These are phyloP conservation scores for Paedocypris sp. DNA, from an alignment of 2,113 vertebrate genomes.

Conservation along the genomic window DNA sequence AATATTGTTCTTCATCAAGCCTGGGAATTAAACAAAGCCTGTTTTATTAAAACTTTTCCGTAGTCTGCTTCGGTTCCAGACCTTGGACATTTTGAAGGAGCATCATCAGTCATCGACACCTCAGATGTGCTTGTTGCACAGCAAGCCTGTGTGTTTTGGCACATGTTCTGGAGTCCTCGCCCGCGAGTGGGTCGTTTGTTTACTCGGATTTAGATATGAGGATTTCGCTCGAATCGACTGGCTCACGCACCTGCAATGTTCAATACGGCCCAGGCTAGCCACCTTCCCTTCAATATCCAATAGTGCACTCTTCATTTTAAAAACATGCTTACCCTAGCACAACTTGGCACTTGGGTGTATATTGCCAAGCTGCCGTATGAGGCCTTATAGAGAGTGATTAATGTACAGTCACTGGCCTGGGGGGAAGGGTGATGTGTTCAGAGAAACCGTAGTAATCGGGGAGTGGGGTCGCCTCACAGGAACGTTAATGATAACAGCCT, in stretches of 20 bases:
- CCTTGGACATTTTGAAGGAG: background rate
- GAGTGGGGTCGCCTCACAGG: conserved; percentile 23
- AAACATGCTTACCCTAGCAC: conserved; percentile 22
- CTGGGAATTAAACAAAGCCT: too few relatives aligned
- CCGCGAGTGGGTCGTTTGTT: conserved; percentile 11
- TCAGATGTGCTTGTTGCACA: conserved; percentile 1
- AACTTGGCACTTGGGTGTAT: conserved; percentile 23
- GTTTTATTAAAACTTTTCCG: too few relatives aligned
- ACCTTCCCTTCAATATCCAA: background rate
- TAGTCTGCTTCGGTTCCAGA: background rate
- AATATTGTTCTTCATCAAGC: too few relatives aligned
- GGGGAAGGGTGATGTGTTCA: conserved; percentile 41
- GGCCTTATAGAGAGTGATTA: conserved; percentile 42
- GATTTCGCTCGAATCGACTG: background rate
- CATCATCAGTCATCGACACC: conserved; percentile 1
- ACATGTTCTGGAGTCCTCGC: background rate
- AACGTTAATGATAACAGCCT: conserved; percentile 41
- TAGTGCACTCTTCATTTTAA: conserved; percentile 16
- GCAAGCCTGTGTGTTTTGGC: background rate
- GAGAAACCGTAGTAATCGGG: conserved; percentile 27
- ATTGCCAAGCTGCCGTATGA: conserved; percentile 26
- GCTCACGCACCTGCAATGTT: background rate
- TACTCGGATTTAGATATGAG: conserved; percentile 8
- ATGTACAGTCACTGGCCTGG: conserved; percentile 38
- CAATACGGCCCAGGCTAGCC: background rate